A percentile compares a stretch with the other conserved stretches of the same genome.
These are phyloP conservation scores for Grantiella picta DNA, from an alignment of 2,113 vertebrate species.

Conservation along the genomic window DNA sequence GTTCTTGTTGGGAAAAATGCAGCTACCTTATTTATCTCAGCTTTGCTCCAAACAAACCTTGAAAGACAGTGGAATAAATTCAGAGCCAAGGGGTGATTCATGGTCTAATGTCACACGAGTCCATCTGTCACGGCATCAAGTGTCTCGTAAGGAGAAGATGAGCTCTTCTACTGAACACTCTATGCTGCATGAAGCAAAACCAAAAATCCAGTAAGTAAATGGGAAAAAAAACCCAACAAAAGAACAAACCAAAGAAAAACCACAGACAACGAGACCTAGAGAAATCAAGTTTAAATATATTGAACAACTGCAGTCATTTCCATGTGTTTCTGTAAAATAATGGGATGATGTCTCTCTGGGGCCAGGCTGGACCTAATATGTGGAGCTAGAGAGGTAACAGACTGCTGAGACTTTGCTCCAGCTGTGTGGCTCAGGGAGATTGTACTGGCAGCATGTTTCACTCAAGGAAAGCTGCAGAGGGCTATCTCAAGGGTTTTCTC, in stretches of 20 bases:
- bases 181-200: not conserved
- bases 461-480: not conserved
- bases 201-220: not conserved
- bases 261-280: not conserved
- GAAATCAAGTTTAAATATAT: not conserved
- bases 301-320: not conserved
- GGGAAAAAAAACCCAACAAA: not conserved
- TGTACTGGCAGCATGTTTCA: fast-evolving
- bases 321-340: not conserved
- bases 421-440: not conserved
- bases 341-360: not conserved
- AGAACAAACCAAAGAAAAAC: not conserved
- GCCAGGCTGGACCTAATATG: not conserved
- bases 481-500: not conserved
- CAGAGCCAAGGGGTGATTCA: not conserved
- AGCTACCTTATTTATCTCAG: not conserved
- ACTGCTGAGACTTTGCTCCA: not conserved
- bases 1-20: not conserved
- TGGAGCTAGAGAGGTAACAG: not conserved
- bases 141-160: not conserved
- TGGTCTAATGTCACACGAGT: not conserved
- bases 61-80: not conserved
- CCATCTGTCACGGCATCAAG: not conserved
- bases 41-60: not conserved
- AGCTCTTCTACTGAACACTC: not conserved